Conservation (phyloP, 2,113 vertebrate species). For the Onychorhynchus coronatus region DNA sequence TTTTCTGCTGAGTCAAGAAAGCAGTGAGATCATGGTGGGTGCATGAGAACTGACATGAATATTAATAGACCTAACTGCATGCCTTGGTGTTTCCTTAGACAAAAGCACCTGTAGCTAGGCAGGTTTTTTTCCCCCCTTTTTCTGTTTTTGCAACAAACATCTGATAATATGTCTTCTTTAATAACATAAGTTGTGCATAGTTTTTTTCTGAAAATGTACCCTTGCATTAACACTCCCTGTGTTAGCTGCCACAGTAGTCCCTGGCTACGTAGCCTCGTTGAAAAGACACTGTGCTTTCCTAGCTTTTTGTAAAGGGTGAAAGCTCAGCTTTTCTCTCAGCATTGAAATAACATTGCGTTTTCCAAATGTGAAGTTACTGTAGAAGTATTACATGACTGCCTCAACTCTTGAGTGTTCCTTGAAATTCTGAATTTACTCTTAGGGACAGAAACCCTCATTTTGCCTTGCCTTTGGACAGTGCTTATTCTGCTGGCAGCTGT, state of each 20-base stretch:
- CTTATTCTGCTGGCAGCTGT: background rate
- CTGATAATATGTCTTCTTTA: background rate
- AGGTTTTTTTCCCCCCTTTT: background rate
- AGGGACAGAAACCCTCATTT: background rate
- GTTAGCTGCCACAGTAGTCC: background rate
- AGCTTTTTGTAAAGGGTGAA: background rate
- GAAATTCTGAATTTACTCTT: background rate
- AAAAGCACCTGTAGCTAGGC: background rate
- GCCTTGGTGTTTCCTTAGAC: background rate
- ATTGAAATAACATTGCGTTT: background rate
- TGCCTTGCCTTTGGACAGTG: background rate
- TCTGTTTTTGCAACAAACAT: background rate
- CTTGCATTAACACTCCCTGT: background rate
- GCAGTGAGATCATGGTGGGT: conserved; percentile 17
- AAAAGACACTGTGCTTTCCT: background rate
- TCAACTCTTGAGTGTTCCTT: background rate
- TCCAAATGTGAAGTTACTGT: background rate
- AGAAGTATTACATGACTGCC: background rate
- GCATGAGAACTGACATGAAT: conserved; percentile 41
- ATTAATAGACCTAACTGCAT: conserved; percentile 6
- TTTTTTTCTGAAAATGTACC: background rate
- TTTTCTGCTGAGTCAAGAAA: conserved; percentile 53
- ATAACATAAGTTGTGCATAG: background rate
- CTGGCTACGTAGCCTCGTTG: background rate
- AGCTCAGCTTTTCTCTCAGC: background rate